Evolutionary conservation across 2,888 invertebrate genomes (phyloP).

Genomic region (Odontocolon sp.): DNA sequence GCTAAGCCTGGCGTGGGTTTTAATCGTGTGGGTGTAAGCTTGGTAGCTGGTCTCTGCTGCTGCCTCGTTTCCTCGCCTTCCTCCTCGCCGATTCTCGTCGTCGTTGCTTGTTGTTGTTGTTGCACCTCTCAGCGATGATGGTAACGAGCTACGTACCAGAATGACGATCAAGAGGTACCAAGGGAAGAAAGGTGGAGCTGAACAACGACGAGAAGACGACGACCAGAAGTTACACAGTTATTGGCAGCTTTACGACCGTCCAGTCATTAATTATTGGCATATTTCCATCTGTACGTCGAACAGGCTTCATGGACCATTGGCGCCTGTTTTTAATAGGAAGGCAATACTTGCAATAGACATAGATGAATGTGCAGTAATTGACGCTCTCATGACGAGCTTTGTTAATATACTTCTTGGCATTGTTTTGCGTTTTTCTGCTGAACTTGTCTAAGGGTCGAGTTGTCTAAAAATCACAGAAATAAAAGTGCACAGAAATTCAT

Average conservation of each 20-base stretch:
- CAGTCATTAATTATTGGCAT: no score
- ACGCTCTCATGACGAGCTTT: no score
- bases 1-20: conserved; percentile 31
- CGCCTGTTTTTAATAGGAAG: no score
- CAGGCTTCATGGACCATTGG: no score
- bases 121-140: conserved; percentile 34
- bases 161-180: conserved; percentile 2
- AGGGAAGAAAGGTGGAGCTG: background rate
- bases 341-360: no score
- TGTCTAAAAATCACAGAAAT: no score
- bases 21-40: conserved; percentile 46
- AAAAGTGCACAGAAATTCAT: no score
- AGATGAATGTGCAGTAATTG: no score
- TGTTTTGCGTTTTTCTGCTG: no score
- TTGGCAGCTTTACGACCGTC: conserved; percentile 29
- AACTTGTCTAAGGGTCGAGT: no score
- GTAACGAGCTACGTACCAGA: conserved; percentile 54
- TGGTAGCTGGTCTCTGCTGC: conserved; percentile 29
- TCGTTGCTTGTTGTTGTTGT: conserved; percentile 14
- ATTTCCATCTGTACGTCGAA: conserved; percentile 32
- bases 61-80: background rate
- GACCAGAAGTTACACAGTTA: conserved; percentile 15
- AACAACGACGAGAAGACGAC: conserved; percentile 29
- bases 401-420: no score
- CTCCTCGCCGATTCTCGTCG: background rate